These are phyloP conservation scores for Octopus bimaculoides DNA, from an alignment of 1,140 invertebrate genomes.

Conservation along the genomic window DNA sequence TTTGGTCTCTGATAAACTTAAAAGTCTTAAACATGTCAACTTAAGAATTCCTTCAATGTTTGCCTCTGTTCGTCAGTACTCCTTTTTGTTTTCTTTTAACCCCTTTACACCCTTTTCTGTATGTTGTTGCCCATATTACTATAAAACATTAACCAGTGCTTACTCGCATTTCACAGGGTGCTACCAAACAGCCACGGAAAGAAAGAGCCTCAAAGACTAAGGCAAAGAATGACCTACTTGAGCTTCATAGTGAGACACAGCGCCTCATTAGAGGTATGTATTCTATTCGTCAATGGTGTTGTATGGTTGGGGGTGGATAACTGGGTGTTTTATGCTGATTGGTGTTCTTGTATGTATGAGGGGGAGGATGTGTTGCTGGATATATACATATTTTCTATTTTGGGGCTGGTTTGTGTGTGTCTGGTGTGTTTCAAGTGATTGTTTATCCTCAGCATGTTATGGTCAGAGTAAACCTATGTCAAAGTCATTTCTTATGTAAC, in stretches of 20 bases:
- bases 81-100: neutral
- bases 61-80: neutral
- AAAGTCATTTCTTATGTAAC: no score
- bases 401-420: no score
- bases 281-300: neutral
- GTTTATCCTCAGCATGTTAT: no score
- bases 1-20: no score
- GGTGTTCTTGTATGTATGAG: neutral
- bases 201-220: conserved; percentile 15
- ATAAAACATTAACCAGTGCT: neutral
- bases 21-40: neutral
- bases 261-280: conserved; percentile 41
- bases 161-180: conserved; percentile 32
- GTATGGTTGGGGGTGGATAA: neutral
- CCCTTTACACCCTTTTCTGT: neutral
- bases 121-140: neutral
- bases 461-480: no score
- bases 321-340: neutral
- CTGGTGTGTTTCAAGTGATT: no score
- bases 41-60: neutral
- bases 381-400: neutral
- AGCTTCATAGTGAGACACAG: conserved; percentile 47
- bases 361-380: neutral
- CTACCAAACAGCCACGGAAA: conserved; percentile 31
- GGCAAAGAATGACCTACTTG: conserved; percentile 30